Evolutionary conservation across 2,113 vertebrate genomes (phyloP), one percentile per base, ranked within the genome.

Genomic region (Ceyx margarethae): DNA sequence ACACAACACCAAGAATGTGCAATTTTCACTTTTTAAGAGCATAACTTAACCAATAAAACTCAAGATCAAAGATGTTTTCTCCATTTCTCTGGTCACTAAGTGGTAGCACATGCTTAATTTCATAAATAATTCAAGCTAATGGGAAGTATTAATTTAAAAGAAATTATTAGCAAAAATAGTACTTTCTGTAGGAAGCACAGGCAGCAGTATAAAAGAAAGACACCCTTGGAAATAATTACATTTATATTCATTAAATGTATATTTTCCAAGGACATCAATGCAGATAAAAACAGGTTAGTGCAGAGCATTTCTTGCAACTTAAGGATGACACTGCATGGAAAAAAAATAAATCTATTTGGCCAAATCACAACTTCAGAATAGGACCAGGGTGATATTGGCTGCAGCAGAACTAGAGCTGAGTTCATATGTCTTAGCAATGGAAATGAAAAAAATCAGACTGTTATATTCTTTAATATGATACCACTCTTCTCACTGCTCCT

Each of bases 41-140:
- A 51, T 57, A 96, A 95, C 80, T 87, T 54, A 84, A 75, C 92
- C 88, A 95, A 89, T 90, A 97, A 93, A 91, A 95, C 84, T 77
- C 72, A 85, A 94, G 93, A 94, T 94, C 93, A 97, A 94, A 66
- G 91, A 93, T 81, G 69, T 94, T 91, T 96, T 96, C 91, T 94
- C 87, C 75, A 85, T 96, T 97, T 95, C n/a, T 96, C 96, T 96
- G 93, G 92, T 95, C 95, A 95, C 77, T 88, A 94, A 95, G 92
- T 95, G 81, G 87, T 88, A 96, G 93, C 81, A 94, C 71, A 94
- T 61, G 82, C 72, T 96, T 97, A 89, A 91, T 94, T 97, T 95
- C 92, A 97, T 98, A 96, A 97, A 98, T 97, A 94, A 98, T 98
- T 97, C 94, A 98, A 90, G 81, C 66, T 94, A 97, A 96, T 96